Evolutionary conservation across 2,797 vertebrate genomes (phyloP), one percentile per base, ranked within the genome.

Genomic region (Tokudaia muenninki): DNA sequence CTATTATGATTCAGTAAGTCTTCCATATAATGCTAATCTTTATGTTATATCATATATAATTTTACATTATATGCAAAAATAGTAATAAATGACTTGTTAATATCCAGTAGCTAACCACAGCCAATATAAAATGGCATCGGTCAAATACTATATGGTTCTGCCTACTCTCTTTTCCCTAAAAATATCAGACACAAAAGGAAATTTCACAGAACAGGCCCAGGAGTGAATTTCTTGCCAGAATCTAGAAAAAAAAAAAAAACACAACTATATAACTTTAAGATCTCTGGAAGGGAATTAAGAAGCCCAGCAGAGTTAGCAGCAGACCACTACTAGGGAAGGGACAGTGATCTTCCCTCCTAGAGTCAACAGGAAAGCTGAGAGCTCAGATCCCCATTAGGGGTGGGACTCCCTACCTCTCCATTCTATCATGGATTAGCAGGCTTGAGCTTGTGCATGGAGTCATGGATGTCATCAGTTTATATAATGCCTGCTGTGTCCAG

Each of bases 171-270:
- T 0, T 72, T 26, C 63, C 50, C 9, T 82, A 92, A 55, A 83
- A 77, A 75, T 19, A 80, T 37, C 26, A 89, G 78, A 96, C 50
- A 83, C 17, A 94, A 21, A 92, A 78, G 52, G 41, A 74, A 79
- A 24, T 5, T 61, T 72, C 26, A 59, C 7, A 61, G n/a, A 84
- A 59, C 50, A 29, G 65, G 17, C 52, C 78, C 29, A 21, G 90
- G 52, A 63, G 44, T 26, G 55, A 74, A 26, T 16, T 72, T 79
- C 82, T 86, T 74, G n/a, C 55, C 82, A 83, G 77, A 91, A 79
- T 75, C 93, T 67, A 52, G 47, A 75, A 83, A 91, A 47, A 83
- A 83, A 88, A 91, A 41, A 84, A n/a, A n/a, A n/a, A n/a, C n/a
- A n/a, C n/a, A n/a, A 74, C 10, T 8, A 22, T 17, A 0, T n/a